phyloP scores from a whole-genome alignment of 2,113 vertebrate species.

The Nymphicus hollandicus region DNA sequence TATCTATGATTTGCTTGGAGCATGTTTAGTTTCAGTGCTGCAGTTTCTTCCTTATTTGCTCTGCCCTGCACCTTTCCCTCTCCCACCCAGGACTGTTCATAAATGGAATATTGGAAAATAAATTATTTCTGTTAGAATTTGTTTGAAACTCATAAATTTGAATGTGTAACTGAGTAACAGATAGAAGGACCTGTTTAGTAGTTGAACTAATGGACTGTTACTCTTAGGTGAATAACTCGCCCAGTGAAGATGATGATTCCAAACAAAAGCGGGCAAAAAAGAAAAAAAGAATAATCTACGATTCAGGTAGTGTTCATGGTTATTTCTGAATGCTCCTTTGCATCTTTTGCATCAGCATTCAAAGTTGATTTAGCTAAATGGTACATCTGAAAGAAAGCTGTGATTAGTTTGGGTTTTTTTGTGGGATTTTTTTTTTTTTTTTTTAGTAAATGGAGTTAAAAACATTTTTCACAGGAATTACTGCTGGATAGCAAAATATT shows the following conservation, averaged over 20 bases:
- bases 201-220: constrained; percentile 21
- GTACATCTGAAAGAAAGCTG: neutral
- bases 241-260: constrained; percentile 65
- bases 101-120: neutral
- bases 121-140: neutral
- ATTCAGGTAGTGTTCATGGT: constrained; percentile 76
- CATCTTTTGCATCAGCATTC: neutral
- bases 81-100: accelerated
- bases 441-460: neutral
- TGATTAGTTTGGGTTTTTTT: neutral
- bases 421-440: neutral
- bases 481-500: neutral
- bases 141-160: neutral
- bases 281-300: constrained; percentile 86
- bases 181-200: neutral
- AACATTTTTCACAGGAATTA: neutral
- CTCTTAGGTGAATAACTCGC: constrained; percentile 79
- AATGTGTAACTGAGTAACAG: neutral
- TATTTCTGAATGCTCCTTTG: neutral
- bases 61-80: neutral
- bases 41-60: neutral
- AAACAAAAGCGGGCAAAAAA: constrained; percentile 73
- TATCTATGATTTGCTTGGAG: neutral
- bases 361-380: neutral
- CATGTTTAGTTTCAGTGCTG: neutral